Evolutionary conservation across 2,888 invertebrate species (phyloP), one percentile per base, ranked within the genome.

Genomic region (Smittia aterrima): DNA sequence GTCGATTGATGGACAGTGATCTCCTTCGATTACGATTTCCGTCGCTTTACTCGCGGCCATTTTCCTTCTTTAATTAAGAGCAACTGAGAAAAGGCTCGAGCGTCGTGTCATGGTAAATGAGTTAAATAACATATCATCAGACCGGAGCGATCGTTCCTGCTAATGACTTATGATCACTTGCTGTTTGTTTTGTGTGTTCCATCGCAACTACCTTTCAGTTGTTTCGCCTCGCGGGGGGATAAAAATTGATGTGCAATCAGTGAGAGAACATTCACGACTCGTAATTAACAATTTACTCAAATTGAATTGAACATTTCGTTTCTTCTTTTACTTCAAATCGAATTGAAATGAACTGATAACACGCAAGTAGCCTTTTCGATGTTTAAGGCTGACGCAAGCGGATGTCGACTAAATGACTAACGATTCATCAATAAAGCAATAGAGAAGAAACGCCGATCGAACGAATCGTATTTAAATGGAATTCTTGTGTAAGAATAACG

Each of bases 341-440:
- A 47, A n/a, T 47, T 47, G 11, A 2, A 47, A 47, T 6, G 53
- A n/a, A n/a, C n/a, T 47, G 53, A 47, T 16, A 13, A 16, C 53
- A 16, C 3, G 53, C 32, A 47, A 18, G n/a, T n/a, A 18, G 11
- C n/a, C 18, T 47, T 38, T 6, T 38, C 38, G 16, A n/a, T 53
- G 4, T 4, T 53, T n/a, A n/a, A n/a, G n/a, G n/a, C n/a, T 53
- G 16, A 27, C 25, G 68, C 54, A 70, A 54, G 27, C 70, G 70
- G 70, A 70, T 70, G 70, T 54, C 70, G 54, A 54, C 70, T 27
- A 18, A 54, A 54, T 54, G 27, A 53, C 32, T 70, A 70, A 20
- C 54, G 54, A 54, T 70, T 53, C 53, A 54, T 70, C 70, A 40
- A 54, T 11, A 41, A 22, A 24, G 13, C 70, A 40, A 54, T 11